Conservation (phyloP, 2,113 vertebrate species). For the Willisornis vidua region DNA sequence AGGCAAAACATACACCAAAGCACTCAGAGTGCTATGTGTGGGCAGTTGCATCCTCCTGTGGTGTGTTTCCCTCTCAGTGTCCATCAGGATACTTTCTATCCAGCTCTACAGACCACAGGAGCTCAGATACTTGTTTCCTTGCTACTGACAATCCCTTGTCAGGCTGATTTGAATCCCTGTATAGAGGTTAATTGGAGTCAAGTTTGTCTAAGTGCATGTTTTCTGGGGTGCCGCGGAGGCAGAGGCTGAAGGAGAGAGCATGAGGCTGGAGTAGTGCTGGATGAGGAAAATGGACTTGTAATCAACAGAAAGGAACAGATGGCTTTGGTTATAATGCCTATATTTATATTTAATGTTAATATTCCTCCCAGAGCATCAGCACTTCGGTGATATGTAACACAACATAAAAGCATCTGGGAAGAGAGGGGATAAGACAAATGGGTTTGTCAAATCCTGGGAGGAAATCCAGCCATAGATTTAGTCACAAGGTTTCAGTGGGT, state of each 20-base stretch:
- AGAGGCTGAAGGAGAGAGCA: slow-evolving; percentile 4
- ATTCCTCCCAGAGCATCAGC: not conserved
- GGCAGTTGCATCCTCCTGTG: not conserved
- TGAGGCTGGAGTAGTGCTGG: not conserved
- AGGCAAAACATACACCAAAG: not conserved
- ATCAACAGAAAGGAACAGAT: not conserved
- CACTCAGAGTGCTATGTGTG: not conserved
- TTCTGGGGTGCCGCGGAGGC: not conserved
- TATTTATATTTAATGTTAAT: slow-evolving; percentile 4
- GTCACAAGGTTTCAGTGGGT: not conserved
- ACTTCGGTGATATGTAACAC: not conserved
- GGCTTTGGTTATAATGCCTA: not conserved
- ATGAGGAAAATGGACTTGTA: not conserved
- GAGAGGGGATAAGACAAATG: not conserved
- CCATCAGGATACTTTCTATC: not conserved
- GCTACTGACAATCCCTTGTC: not conserved
- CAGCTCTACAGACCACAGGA: not conserved
- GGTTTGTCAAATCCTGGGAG: rapidly evolving
- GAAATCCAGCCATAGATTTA: not conserved
- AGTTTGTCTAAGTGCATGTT: not conserved
- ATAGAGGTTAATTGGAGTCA: not conserved
- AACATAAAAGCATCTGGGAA: not conserved
- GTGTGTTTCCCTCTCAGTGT: not conserved
- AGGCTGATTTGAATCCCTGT: not conserved
- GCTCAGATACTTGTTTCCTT: not conserved